Percentiles rank a stretch among this genome's conserved stretches.
These are phyloP conservation scores for Zele albiditarsus DNA, from an alignment of 2,888 invertebrate genomes.

Conservation along the genomic window DNA sequence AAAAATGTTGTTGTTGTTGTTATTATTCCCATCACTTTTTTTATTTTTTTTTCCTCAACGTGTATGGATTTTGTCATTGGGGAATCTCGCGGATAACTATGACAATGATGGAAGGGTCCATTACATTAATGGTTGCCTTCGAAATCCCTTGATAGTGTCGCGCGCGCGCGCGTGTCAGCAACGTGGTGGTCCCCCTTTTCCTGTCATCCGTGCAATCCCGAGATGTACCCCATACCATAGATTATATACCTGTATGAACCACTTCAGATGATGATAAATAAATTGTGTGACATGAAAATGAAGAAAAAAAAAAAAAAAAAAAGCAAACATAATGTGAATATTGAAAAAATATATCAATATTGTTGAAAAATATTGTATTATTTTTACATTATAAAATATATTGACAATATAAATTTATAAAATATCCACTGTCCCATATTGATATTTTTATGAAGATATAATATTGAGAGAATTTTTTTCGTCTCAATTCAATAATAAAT, in stretches of 20 bases:
- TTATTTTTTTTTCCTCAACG: background rate
- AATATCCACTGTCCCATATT: too few relatives aligned
- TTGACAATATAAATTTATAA: too few relatives aligned
- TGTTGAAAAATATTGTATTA: too few relatives aligned
- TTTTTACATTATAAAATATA: background rate
- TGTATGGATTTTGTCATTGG: constrained; percentile 5
- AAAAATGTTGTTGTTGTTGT: background rate
- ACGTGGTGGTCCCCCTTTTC: constrained; percentile 18
- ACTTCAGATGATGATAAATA: constrained; percentile 2
- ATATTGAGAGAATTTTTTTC: background rate
- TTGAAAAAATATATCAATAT: background rate
- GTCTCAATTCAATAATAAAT: background rate
- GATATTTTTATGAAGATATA: background rate
- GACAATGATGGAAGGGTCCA: constrained; percentile 55
- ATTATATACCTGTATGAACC: background rate
- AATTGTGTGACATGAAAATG: background rate
- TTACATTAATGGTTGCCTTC: constrained; percentile 49
- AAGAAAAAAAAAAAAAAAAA: background rate
- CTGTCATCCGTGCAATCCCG: constrained; percentile 12
- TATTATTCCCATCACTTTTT: background rate
- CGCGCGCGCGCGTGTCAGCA: background rate
- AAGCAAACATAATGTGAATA: background rate
- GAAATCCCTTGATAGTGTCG: constrained; percentile 29
- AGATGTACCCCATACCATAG: background rate
- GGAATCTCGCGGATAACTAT: constrained; percentile 40